A percentile compares a stretch with the other conserved stretches of the same genome.
Conservation (phyloP, 2,113 vertebrate species). For the Aviceda subcristata region DNA sequence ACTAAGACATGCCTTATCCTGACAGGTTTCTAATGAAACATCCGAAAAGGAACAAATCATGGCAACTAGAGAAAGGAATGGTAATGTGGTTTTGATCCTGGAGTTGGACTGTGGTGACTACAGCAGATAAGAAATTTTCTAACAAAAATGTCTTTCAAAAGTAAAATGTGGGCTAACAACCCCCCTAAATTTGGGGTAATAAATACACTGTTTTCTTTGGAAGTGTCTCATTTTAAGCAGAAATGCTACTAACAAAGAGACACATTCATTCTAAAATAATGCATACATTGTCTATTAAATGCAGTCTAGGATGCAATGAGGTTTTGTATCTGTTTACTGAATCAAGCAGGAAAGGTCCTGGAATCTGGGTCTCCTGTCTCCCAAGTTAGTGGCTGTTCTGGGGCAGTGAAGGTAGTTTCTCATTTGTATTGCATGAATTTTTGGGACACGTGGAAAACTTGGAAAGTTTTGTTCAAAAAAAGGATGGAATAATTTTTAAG, state of each 20-base stretch:
- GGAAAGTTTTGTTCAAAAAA: not conserved
- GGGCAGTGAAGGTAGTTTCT: not conserved
- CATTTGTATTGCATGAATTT: not conserved
- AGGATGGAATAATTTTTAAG: not conserved
- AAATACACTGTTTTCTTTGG: not conserved
- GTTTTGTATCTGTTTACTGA: not conserved
- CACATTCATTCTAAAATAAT: not conserved
- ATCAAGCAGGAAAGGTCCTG: not conserved
- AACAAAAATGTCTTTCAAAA: not conserved
- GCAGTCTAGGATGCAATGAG: fast-evolving
- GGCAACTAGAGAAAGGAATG: not conserved
- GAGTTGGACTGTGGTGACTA: not conserved
- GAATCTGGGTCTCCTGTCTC: not conserved
- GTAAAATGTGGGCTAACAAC: not conserved
- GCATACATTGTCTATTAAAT: not conserved
- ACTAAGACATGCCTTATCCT: not conserved
- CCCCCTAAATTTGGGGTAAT: fast-evolving
- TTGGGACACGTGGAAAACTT: not conserved
- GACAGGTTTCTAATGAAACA: not conserved
- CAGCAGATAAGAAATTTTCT: not conserved
- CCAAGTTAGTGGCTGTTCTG: not conserved
- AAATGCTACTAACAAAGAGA: not conserved
- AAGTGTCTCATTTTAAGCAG: not conserved
- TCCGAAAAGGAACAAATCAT: not conserved
- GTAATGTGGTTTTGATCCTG: not conserved